Conservation (phyloP, 1,140 invertebrate genomes). For the Tetragonula clypearis region DNA sequence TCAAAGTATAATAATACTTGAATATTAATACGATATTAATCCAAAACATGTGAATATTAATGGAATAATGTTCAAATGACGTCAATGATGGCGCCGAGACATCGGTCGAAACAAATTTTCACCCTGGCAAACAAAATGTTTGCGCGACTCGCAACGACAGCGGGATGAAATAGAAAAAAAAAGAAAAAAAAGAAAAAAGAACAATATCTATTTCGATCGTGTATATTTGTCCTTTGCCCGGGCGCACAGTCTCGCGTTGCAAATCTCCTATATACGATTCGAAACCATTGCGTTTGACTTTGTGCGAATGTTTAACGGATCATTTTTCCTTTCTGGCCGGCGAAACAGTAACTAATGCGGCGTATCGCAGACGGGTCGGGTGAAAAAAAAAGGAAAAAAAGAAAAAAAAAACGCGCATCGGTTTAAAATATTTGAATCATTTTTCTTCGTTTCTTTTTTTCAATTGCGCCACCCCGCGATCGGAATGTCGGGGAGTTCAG, state of each 20-base stretch:
- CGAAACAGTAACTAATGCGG: slow-evolving; percentile 6
- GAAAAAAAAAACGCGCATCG: neutral
- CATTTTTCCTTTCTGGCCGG: neutral
- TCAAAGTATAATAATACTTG: neutral
- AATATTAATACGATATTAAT: neutral
- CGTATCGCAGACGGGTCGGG: neutral
- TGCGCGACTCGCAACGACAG: neutral
- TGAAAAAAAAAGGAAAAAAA: neutral
- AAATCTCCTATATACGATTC: neutral
- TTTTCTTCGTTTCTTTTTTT: slow-evolving; percentile 30
- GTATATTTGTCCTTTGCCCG: neutral
- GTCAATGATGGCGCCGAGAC: neutral
- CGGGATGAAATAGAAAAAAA: neutral
- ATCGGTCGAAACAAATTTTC: neutral
- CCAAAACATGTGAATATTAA: neutral
- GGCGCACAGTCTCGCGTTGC: neutral
- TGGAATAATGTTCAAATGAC: neutral
- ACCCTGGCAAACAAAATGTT: neutral
- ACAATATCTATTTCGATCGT: neutral
- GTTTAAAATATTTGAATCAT: slow-evolving; percentile 46
- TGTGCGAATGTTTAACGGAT: neutral
- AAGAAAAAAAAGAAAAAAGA: too few species aligned
- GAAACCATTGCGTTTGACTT: neutral
- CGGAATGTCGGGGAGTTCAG: slow-evolving; percentile 3
- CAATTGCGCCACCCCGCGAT: slow-evolving; percentile 3